Conservation (phyloP, 2,113 vertebrate species). For the Arizona elegans region DNA sequence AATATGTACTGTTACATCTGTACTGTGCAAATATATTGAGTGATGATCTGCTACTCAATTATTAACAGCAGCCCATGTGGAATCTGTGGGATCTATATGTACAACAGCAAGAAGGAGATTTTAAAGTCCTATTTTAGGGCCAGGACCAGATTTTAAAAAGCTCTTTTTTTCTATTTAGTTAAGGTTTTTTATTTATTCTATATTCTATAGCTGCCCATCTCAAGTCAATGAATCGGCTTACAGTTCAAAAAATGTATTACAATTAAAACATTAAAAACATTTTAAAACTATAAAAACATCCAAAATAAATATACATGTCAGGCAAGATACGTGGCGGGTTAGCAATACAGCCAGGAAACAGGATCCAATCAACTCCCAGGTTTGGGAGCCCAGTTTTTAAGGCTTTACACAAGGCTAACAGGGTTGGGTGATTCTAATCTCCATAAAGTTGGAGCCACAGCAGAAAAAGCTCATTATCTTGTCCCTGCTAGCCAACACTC, state of each 20-base stretch:
- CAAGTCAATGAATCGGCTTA: background rate
- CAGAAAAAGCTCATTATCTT: background rate
- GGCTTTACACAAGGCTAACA: background rate
- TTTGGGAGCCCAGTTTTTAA: background rate
- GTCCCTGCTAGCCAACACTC: background rate
- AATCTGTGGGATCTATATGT: background rate
- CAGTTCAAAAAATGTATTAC: background rate
- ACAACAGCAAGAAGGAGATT: background rate
- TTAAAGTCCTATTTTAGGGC: background rate
- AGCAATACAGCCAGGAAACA: background rate
- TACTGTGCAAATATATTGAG: background rate
- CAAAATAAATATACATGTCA: background rate
- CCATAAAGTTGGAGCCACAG: background rate
- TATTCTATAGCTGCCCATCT: background rate
- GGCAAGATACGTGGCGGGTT: background rate
- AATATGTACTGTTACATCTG: background rate
- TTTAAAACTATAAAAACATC: background rate
- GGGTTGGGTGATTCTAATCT: background rate
- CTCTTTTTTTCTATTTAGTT: background rate
- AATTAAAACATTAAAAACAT: background rate
- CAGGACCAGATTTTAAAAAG: background rate
- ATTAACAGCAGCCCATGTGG: background rate
- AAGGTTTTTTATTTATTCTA: background rate
- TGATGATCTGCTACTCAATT: background rate
- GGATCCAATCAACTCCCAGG: background rate